Base-by-base conservation (phyloP, 2,888 invertebrate species). In the Epinotia demarniana region DNA sequence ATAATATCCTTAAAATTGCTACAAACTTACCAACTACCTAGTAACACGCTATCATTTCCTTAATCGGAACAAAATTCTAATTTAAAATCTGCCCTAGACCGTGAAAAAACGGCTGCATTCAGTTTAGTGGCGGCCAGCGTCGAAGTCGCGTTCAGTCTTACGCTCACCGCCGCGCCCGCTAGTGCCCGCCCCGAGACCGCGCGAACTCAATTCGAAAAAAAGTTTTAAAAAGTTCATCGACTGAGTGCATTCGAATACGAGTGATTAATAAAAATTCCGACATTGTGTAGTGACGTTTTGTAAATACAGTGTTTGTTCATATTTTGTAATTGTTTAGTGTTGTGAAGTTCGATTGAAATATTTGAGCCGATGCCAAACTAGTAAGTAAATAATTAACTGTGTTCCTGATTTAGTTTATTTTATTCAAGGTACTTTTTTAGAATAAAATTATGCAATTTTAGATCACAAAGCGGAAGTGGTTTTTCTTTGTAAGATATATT, bases 91-190 rank as follows among this genome's bases (percentile, higher is more conserved):
- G 58, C 33, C 63, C 49, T 57, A 70, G 49, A 74, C 74, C 58
- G 58, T 74, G 74, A 74, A 74, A 74, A 55, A 74, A 46, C 12
- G 33, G 46, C 39, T 72, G 76, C 68, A 61, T n/a, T 61, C 27
- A 58, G 67, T 43, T 6, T 46, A 27, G 27, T 27, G n/a, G 13
- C 66, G 8, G 53, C 27, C 55, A 55, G 46, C 39, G 6, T 27
- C 46, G 58, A 62, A 49, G 62, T 27, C 58, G 57, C 66, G 69
- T 76, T 78, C 76, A 78, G 78, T 78, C 67, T 49, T 27, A 68
- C 43, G 77, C 18, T 33, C 57, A 76, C 67, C 68, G 78, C 53
- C 70, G 53, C 76, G 77, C 73, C 43, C 66, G 39, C 2, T 39
- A 9, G 39, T 9, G 77, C 76, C 73, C 53, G 66, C 53, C 66